Evolutionary conservation across 2,888 invertebrate genomes (phyloP), one percentile per base, ranked within the genome.

Genomic region (Dichetophora obliterata): DNA sequence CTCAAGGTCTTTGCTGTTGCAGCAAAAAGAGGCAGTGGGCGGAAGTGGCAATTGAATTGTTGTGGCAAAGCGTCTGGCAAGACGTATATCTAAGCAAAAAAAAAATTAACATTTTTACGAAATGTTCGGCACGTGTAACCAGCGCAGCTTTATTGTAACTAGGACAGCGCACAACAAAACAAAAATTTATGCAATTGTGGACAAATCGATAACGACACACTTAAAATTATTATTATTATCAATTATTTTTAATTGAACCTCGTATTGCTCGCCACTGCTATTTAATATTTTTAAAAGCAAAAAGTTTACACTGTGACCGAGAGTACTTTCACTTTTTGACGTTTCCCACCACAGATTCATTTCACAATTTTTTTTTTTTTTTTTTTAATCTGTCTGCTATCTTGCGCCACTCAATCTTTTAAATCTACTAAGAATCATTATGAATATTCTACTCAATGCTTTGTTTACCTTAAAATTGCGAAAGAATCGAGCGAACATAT

Each of bases 381-480:
- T 65, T 16, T 3, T 19, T 34, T 3, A 19, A 19, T 3, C 14
- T 5, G 5, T 31, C 31, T 31, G 31, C 31, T 24, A 19, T 3
- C 61, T 31, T 61, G 19, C 6, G 9, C 4, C 14, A 2, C 14
- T 22, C 5, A 24, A 27, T 61, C 9, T 24, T 48, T 37, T 37
- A 48, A 9, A 48, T 43, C 9, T 0, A 52, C 43, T 16, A 43
- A 11, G 43, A 43, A 43, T 24, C 5, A 22, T 27, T 61, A 5
- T 50, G 16, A 22, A 37, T 57, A 16, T 1, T 24, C 14, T 14
- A 54, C 24, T 19, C 68, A 54, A 73, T 24, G 80, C 16, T 65
- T 48, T 50, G 74, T 82, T 86, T 87, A 87, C 86, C 85, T 84
- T 85, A 81, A 85, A 85, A 75, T 83, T 82, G 78, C 82, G 81